Evolutionary conservation across 2,113 vertebrate species (phyloP).

Genomic region (Cyrtonyx montezumae): DNA sequence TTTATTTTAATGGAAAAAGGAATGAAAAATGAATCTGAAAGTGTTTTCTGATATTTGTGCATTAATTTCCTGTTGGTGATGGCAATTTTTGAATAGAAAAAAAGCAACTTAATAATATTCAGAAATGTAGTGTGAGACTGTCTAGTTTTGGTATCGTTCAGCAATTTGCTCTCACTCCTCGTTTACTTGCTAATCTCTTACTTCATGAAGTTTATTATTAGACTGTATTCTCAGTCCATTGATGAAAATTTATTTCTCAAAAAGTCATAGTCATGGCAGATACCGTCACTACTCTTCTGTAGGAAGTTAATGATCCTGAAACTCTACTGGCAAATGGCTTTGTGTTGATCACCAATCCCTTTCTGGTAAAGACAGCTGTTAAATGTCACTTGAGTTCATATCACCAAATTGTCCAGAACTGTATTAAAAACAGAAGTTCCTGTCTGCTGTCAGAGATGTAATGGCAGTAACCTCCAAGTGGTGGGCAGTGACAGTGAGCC

Average conservation of each 20-base stretch:
- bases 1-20: neutral
- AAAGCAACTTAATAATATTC: neutral
- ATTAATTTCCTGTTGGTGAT: neutral
- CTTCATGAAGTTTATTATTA: neutral
- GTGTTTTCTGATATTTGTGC: neutral
- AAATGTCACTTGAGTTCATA: neutral
- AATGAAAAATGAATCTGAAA: neutral
- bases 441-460: neutral
- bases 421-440: neutral
- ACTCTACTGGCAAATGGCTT: neutral
- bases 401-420: neutral
- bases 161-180: neutral
- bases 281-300: neutral
- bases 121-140: neutral
- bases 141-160: neutral
- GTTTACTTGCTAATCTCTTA: neutral
- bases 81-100: neutral
- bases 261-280: neutral
- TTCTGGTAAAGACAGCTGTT: neutral
- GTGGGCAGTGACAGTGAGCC: neutral
- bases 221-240: neutral
- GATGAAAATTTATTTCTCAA: neutral
- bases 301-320: neutral
- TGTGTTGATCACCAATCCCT: neutral
- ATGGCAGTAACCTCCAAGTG: neutral